Percentiles rank a stretch among this genome's conserved stretches.
These are phyloP conservation scores for Tachystola acroxantha DNA, from an alignment of 2,888 invertebrate genomes.

Conservation along the genomic window DNA sequence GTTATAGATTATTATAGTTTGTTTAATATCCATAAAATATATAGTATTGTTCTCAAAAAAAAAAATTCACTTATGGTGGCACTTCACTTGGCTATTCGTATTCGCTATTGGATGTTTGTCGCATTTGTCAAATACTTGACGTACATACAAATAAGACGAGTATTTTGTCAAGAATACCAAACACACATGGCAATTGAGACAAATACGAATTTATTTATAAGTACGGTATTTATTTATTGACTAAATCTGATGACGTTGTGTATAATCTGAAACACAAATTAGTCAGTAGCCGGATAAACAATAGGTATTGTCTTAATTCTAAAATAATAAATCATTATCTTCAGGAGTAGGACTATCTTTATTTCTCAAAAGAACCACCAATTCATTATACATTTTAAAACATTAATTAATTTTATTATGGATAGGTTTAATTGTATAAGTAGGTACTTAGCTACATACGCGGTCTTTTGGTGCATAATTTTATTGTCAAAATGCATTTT, in stretches of 20 bases:
- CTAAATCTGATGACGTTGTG: not conserved
- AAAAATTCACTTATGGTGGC: too few species aligned
- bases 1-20: not conserved
- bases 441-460: conserved; percentile 28
- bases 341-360: conserved; percentile 74
- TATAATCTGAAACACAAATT: not conserved
- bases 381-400: conserved; percentile 69
- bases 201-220: too few species aligned
- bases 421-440: conserved; percentile 49
- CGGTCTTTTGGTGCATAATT: conserved; percentile 24
- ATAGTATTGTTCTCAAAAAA: too few species aligned
- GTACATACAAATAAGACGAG: not conserved
- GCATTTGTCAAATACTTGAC: too few species aligned
- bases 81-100: too few species aligned
- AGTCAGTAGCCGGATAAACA: conserved; percentile 51
- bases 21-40: too few species aligned
- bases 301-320: too few species aligned
- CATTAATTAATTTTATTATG: conserved; percentile 43
- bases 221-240: not conserved
- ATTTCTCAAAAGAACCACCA: conserved; percentile 70
- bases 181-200: too few species aligned
- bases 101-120: too few species aligned
- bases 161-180: too few species aligned
- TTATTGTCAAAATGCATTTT: conserved; percentile 19
- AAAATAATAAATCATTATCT: too few species aligned